Conservation (phyloP, 2,797 vertebrate genomes). For the Onychomys arenicola region DNA sequence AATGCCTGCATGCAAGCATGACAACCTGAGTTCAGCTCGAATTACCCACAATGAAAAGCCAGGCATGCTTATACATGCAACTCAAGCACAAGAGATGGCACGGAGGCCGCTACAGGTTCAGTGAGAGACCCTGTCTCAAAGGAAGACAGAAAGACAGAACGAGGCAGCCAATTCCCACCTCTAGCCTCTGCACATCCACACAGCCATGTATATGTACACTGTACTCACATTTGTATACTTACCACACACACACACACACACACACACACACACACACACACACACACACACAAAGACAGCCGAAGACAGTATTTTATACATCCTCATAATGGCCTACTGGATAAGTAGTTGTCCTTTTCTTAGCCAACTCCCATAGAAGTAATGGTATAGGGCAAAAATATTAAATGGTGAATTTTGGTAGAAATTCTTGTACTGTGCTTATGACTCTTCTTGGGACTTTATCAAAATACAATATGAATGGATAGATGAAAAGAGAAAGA, state of each 20-base stretch:
- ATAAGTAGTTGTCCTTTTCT: slow-evolving; percentile 13
- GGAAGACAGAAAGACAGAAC: background rate
- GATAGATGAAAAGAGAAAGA: background rate
- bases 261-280: background rate
- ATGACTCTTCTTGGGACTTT: background rate
- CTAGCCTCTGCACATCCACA: background rate
- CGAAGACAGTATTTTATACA: background rate
- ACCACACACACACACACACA: background rate
- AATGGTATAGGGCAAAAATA: background rate
- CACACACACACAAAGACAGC: background rate
- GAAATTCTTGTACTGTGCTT: background rate
- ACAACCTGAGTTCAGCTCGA: background rate
- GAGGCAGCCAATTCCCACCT: too few relatives aligned
- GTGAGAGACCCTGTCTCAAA: background rate
- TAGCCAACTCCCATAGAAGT: slow-evolving; percentile 8
- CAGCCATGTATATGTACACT: background rate
- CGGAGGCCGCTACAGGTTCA: background rate
- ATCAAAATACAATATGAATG: slow-evolving; percentile 24
- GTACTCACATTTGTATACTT: background rate
- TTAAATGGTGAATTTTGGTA: background rate
- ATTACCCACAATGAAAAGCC: background rate
- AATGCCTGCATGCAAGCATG: background rate
- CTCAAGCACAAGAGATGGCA: too few relatives aligned
- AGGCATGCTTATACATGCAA: too few relatives aligned
- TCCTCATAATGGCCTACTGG: background rate